Conservation (phyloP, 1,140 invertebrate species). For the Drosophila baimaii region DNA sequence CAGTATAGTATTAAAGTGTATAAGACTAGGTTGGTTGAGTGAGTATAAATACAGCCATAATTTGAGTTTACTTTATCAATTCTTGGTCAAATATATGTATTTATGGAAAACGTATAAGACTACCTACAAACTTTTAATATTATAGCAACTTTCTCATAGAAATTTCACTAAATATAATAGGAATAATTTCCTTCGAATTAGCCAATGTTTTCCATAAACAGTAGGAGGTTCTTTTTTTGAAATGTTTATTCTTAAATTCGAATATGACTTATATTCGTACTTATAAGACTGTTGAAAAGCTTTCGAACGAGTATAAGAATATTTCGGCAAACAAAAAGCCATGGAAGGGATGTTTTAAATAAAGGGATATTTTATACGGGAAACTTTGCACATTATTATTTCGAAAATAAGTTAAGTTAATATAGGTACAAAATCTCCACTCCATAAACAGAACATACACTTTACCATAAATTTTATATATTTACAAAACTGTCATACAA, state of each 20-base stretch:
- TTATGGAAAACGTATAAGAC: background rate
- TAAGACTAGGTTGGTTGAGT: background rate
- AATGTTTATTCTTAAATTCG: too few species aligned
- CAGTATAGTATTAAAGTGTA: background rate
- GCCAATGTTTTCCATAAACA: background rate
- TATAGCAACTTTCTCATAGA: background rate
- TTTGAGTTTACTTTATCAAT: background rate
- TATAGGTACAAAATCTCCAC: background rate
- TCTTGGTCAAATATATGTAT: background rate
- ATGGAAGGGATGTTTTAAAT: background rate
- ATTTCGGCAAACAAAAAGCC: background rate
- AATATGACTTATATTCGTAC: background rate
- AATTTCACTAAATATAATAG: too few species aligned
- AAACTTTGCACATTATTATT: background rate
- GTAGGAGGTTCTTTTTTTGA: background rate
- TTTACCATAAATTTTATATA: background rate
- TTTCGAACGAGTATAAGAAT: background rate
- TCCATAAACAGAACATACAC: background rate
- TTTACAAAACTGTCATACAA: slow-evolving; percentile 19
- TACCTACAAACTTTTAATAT: background rate
- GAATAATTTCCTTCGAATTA: background rate
- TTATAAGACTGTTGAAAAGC: background rate
- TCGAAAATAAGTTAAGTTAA: background rate
- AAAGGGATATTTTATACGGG: background rate
- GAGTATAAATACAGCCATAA: background rate